These are phyloP conservation scores for Marmota monax DNA, from an alignment of 2,113 vertebrate species.

Conservation along the genomic window DNA sequence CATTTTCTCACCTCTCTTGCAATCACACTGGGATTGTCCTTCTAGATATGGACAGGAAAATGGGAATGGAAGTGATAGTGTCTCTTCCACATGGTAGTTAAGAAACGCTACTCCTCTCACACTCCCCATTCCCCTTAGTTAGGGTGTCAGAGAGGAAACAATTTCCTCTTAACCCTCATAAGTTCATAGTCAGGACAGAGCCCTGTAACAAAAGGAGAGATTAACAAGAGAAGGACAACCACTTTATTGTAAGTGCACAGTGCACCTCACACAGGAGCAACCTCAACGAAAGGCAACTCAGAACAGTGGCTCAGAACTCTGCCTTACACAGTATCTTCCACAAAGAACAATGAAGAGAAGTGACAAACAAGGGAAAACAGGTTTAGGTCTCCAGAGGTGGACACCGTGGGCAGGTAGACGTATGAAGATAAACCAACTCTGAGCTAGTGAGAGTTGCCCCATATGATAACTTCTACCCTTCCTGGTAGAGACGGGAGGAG, in stretches of 20 bases:
- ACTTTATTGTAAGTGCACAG: background rate
- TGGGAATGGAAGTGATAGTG: background rate
- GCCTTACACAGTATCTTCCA: background rate
- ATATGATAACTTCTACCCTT: background rate
- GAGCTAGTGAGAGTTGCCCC: background rate
- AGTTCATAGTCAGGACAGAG: background rate
- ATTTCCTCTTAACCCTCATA: background rate
- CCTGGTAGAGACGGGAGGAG: background rate
- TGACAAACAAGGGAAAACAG: background rate
- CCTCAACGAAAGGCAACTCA: background rate
- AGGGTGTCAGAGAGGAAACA: background rate
- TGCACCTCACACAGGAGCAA: too few species aligned
- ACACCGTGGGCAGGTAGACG: too few species aligned
- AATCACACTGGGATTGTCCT: background rate
- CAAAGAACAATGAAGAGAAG: background rate
- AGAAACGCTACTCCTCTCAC: background rate
- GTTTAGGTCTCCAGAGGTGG: background rate
- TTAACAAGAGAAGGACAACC: background rate
- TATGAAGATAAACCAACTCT: background rate
- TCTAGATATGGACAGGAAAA: background rate
- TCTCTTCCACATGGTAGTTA: background rate
- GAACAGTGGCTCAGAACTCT: background rate
- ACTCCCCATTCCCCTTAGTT: background rate
- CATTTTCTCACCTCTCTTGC: background rate
- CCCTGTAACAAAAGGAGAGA: background rate